Conservation (phyloP, 2,888 invertebrate species). For the Galeopsomyia nigrocyanea region DNA sequence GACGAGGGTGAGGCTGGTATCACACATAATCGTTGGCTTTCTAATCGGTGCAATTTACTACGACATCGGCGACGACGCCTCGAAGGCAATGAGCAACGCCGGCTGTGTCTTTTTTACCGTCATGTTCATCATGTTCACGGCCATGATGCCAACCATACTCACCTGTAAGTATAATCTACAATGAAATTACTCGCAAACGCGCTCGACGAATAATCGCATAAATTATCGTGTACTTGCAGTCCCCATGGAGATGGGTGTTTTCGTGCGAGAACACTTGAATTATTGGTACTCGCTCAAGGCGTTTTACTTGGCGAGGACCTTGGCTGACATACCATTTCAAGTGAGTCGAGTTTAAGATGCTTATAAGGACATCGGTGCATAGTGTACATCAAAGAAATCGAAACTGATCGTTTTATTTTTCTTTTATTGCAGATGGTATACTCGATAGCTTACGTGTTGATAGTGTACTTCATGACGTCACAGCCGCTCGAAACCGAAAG, state of each 20-base stretch:
- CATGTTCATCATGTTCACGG: conserved; percentile 96
- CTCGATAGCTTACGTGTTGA: conserved; percentile 71
- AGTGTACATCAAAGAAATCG: not conserved
- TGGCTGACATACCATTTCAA: conserved; percentile 96
- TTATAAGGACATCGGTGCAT: not conserved
- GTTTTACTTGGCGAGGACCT: conserved; percentile 97
- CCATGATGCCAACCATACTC: conserved; percentile 98
- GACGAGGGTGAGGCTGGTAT: conserved; percentile 88
- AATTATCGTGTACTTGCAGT: conserved; percentile 75
- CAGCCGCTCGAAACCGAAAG: conserved; percentile 92
- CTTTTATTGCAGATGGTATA: conserved; percentile 66
- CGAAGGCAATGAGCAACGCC: conserved; percentile 94
- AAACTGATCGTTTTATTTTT: conserved; percentile 45
- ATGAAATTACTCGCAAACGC: not conserved
- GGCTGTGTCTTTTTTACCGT: conserved; percentile 97
- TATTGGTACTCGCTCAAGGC: conserved; percentile 97
- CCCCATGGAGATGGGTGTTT: conserved; percentile 95
- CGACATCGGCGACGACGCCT: conserved; percentile 92
- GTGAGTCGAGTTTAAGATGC: conserved; percentile 74
- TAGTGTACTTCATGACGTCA: conserved; percentile 95
- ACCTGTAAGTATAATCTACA: conserved; percentile 83
- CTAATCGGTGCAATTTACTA: conserved; percentile 94
- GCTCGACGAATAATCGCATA: not conserved
- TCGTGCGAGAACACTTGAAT: conserved; percentile 94
- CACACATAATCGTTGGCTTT: conserved; percentile 90